These are phyloP conservation scores for Galagoides demidoff DNA, from an alignment of 2,797 vertebrate genomes.

Conservation along the genomic window DNA sequence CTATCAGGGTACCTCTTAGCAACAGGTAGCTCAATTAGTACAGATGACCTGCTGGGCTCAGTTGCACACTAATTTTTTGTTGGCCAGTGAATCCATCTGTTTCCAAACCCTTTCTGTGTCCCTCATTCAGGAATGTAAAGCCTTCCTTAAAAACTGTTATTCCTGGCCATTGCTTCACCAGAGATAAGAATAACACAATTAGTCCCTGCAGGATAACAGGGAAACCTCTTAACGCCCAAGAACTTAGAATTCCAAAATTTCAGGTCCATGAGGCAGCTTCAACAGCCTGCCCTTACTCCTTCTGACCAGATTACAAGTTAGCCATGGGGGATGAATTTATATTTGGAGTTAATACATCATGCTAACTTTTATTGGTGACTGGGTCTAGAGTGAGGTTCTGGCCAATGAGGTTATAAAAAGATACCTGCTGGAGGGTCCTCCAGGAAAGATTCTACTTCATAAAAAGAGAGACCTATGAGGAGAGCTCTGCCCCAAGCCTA, in stretches of 20 bases:
- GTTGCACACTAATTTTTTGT: conserved; percentile 10
- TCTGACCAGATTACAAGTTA: background rate
- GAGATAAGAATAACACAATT: background rate
- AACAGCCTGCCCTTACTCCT: background rate
- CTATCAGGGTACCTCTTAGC: background rate
- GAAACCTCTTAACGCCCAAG: background rate
- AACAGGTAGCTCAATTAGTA: background rate
- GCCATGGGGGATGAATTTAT: background rate
- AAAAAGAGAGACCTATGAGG: background rate
- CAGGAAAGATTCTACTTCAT: conserved; percentile 10
- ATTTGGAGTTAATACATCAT: background rate
- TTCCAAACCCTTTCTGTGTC: conserved; percentile 26
- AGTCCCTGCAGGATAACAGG: background rate
- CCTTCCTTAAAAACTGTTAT: background rate
- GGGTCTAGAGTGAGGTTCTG: background rate
- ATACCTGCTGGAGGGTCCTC: background rate
- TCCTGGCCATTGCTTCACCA: background rate
- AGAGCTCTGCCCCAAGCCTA: background rate
- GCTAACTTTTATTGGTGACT: background rate
- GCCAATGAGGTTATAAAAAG: background rate
- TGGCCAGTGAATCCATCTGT: background rate
- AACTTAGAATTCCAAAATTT: background rate
- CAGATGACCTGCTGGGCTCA: background rate
- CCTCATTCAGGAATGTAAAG: background rate
- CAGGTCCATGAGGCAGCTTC: background rate